Percentiles rank a stretch among this genome's conserved stretches.
phyloP scores from a whole-genome alignment of 2,113 vertebrate species.

The Arizona elegans region DNA sequence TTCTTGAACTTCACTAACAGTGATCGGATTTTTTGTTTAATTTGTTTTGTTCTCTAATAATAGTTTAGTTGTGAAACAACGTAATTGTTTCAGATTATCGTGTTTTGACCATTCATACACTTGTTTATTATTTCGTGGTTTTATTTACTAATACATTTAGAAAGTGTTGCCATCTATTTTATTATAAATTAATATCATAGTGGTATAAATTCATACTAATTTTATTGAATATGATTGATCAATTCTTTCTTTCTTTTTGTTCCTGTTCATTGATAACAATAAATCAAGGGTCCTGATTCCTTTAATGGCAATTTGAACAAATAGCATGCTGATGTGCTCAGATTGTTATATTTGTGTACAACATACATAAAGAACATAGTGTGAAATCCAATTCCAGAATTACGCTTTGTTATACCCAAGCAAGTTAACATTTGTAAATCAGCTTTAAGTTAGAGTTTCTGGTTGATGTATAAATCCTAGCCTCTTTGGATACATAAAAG shows the following conservation, averaged over 20 bases:
- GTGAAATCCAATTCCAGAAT: background rate
- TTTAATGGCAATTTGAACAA: background rate
- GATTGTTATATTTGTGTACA: background rate
- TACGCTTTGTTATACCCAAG: background rate
- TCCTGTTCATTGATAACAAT: background rate
- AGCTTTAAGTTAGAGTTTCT: background rate
- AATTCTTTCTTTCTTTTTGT: background rate
- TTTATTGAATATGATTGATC: background rate
- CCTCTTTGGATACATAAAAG: background rate
- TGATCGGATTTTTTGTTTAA: background rate
- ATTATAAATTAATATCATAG: background rate
- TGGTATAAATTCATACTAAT: background rate
- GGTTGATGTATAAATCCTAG: background rate
- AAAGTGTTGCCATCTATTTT: background rate
- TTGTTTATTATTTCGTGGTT: background rate
- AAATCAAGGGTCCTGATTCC: background rate
- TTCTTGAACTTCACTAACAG: too few relatives aligned
- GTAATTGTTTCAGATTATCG: background rate
- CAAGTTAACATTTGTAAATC: background rate
- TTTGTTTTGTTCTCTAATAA: background rate
- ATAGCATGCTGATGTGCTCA: background rate
- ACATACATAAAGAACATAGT: background rate
- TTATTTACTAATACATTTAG: background rate
- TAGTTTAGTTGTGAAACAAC: background rate
- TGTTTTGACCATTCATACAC: background rate